Conservation (phyloP, 2,113 vertebrate species). For the Dromaius novaehollandiae region DNA sequence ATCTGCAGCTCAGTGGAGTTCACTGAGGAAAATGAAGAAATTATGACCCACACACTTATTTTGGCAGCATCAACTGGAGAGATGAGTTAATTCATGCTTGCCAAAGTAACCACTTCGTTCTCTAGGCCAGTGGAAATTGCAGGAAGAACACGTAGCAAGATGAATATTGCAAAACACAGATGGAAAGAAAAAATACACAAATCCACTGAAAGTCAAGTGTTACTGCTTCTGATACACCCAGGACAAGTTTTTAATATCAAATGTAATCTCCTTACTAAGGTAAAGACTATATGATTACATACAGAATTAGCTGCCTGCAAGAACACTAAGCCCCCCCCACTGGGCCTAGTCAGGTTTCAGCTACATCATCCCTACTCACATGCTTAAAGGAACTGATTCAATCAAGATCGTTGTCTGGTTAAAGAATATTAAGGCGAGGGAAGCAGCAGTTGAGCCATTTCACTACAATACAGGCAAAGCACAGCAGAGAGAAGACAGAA, state of each 20-base stretch:
- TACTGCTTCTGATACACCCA: not conserved
- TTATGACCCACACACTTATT: not conserved
- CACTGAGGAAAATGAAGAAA: not conserved
- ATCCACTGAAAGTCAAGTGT: not conserved
- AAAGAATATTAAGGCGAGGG: not conserved
- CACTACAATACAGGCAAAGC: not conserved
- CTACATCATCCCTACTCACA: not conserved
- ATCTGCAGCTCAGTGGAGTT: not conserved
- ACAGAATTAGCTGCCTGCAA: not conserved
- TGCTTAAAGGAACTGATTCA: not conserved
- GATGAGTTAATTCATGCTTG: not conserved
- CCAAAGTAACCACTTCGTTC: not conserved
- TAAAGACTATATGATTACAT: not conserved
- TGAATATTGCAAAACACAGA: not conserved
- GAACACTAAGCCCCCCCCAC: not conserved
- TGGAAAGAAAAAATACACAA: not conserved
- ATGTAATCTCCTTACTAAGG: not conserved
- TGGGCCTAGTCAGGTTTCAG: not conserved
- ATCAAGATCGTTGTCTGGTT: not conserved
- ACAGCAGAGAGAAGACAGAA: not conserved
- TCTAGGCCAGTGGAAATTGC: not conserved
- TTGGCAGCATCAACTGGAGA: not conserved
- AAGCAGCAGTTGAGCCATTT: not conserved
- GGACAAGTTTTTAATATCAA: not conserved
- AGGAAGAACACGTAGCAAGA: not conserved